Evolutionary conservation across 2,888 invertebrate genomes (phyloP).

Genomic region (Thereva nobilitata): DNA sequence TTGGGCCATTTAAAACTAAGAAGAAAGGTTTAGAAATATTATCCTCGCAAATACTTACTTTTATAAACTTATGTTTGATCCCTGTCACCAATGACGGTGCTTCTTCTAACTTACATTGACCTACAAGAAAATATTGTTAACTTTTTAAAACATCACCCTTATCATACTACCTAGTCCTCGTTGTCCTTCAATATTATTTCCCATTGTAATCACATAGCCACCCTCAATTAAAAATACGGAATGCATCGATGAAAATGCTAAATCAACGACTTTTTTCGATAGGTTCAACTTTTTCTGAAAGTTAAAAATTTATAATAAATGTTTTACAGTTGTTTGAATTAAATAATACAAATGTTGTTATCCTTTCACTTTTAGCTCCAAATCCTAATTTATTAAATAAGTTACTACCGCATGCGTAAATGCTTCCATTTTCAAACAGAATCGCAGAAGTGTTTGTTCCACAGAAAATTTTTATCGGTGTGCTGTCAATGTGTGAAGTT

Average conservation of each 20-base stretch:
- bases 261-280: conserved; percentile 62
- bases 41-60: conserved; percentile 43
- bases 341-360: conserved; percentile 51
- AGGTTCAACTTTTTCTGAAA: conserved; percentile 59
- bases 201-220: conserved; percentile 68
- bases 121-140: conserved; percentile 31
- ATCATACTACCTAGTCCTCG: conserved; percentile 58
- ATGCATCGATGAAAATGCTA: conserved; percentile 66
- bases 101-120: conserved; percentile 51
- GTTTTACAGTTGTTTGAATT: background rate
- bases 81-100: conserved; percentile 52
- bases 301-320: background rate
- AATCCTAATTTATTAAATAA: conserved; percentile 67
- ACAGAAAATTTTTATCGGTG: conserved; percentile 62
- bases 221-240: conserved; percentile 66
- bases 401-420: conserved; percentile 69
- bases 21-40: no score
- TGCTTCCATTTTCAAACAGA: conserved; percentile 63
- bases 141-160: background rate
- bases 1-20: no score
- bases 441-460: conserved; percentile 67
- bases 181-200: conserved; percentile 68
- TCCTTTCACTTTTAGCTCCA: conserved; percentile 52
- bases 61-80: conserved; percentile 52
- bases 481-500: conserved; percentile 56